Base-by-base conservation (phyloP, 2,888 invertebrate species). In the Lymantria dispar region DNA sequence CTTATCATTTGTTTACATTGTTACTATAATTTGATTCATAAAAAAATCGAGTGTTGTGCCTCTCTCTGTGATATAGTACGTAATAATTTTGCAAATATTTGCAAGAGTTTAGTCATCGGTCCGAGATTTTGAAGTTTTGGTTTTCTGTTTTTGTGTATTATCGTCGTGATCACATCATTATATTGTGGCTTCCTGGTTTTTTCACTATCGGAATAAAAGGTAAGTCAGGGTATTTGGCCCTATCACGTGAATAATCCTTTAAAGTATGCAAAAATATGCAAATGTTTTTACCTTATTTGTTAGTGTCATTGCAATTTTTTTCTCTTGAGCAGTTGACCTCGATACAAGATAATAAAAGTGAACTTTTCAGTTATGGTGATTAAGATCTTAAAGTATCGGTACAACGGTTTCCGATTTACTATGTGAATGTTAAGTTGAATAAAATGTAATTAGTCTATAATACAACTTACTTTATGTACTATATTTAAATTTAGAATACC, bases 271-370 rank as follows among this genome's bases (percentile, higher is more conserved):
- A 58, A 14, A 60, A 45, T 40, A 43, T 39, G 43, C 13, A 43
- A 47, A 49, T 45, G 29, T 47, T 72, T 76, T 77, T 58, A 58
- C 77, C 74, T 70, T 80, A 72, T 71, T 76, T 64, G 75, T 64
- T 58, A 51, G 15, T 68, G 68, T 62, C 70, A 69, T 80, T 81
- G 81, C 79, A 71, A 75, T 76, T 80, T 73, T 73, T 68, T 65
- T 62, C 59, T 47, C 60, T 22, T 48, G 36, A 56, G 57, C 60
- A 49, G 52, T 54, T 79, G 83, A 79, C 84, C 83, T 82, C 83
- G 70, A 68, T 76, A 45, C 56, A 48, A 58, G 62, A 57, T 66
- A 12, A 51, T 49, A 58, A 45, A 60, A 65, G 58, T 62, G 52
- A 57, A 47, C 56, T 54, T 63, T 54, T 60, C 56, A 62, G 54